These are phyloP conservation scores for Pseudomugil gertrudae DNA, from an alignment of 2,797 vertebrate genomes.

Conservation along the genomic window DNA sequence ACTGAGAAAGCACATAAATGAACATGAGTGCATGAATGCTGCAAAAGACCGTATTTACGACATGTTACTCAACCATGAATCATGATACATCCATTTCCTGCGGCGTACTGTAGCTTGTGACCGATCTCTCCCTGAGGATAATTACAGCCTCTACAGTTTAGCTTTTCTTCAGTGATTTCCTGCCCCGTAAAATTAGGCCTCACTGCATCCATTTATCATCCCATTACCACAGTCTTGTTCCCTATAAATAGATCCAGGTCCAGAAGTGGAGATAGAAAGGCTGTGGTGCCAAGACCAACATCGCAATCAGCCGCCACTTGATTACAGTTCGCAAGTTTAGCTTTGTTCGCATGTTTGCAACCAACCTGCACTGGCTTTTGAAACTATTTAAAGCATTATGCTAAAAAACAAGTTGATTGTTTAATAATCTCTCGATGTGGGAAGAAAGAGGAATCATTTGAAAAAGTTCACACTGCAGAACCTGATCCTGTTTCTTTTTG, in stretches of 20 bases:
- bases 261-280: conserved; percentile 43
- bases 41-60: conserved; percentile 41
- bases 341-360: conserved; percentile 42
- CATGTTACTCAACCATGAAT: conserved; percentile 62
- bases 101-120: conserved; percentile 56
- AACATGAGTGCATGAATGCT: conserved; percentile 27
- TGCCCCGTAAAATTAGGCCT: conserved; percentile 79
- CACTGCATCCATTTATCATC: conserved; percentile 78
- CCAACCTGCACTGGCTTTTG: conserved; percentile 39
- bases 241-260: conserved; percentile 76
- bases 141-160: conserved; percentile 77
- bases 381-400: too few species aligned
- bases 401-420: too few species aligned
- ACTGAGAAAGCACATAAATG: conserved; percentile 25
- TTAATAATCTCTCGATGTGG: too few species aligned
- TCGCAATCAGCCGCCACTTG: conserved; percentile 41
- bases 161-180: conserved; percentile 80
- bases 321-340: conserved; percentile 67
- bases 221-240: conserved; percentile 68
- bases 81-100: conserved; percentile 68
- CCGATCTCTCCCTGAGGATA: conserved; percentile 77
- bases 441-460: too few species aligned
- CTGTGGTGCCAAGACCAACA: conserved; percentile 64
- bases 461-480: too few species aligned
- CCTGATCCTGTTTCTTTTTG: not conserved